phyloP scores from a whole-genome alignment of 2,888 invertebrate genomes.

The Eupeodes luniger region DNA sequence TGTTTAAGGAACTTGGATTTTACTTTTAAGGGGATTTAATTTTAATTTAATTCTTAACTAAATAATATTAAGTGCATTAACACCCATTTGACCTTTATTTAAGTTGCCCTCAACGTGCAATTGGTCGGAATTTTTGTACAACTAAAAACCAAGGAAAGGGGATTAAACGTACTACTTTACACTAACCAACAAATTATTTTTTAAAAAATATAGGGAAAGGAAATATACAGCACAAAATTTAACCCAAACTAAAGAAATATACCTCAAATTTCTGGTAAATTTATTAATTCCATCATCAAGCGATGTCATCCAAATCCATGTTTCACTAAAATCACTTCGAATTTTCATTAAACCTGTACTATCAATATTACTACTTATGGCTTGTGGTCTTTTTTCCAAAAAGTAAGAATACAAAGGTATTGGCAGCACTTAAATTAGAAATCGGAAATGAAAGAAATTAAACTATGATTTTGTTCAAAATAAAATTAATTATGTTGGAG shows the following conservation, averaged over 20 bases:
- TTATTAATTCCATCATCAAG: constrained; percentile 3
- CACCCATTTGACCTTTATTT: no score
- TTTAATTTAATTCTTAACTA: no score
- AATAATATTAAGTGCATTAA: no score
- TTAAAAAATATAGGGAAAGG: neutral
- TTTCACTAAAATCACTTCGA: constrained; percentile 66
- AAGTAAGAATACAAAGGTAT: constrained; percentile 70
- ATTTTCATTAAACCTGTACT: constrained; percentile 30
- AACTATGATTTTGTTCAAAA: neutral
- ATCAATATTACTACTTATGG: constrained; percentile 55
- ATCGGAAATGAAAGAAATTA: neutral
- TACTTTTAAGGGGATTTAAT: no score
- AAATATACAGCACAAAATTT: neutral
- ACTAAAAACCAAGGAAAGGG: neutral
- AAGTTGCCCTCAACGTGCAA: no score
- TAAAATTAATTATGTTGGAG: neutral
- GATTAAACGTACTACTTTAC: no score
- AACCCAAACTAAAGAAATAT: neutral
- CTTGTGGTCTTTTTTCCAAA: constrained; percentile 70
- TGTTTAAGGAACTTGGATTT: no score
- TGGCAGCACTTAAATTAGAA: constrained; percentile 57
- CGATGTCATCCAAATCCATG: constrained; percentile 71
- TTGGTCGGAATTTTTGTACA: no score
- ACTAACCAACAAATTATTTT: no score
- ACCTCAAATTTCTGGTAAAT: constrained; percentile 32